Evolutionary conservation across 2,113 vertebrate genomes (phyloP), one percentile per base, ranked within the genome.

Genomic region (Embiotoca jacksoni): DNA sequence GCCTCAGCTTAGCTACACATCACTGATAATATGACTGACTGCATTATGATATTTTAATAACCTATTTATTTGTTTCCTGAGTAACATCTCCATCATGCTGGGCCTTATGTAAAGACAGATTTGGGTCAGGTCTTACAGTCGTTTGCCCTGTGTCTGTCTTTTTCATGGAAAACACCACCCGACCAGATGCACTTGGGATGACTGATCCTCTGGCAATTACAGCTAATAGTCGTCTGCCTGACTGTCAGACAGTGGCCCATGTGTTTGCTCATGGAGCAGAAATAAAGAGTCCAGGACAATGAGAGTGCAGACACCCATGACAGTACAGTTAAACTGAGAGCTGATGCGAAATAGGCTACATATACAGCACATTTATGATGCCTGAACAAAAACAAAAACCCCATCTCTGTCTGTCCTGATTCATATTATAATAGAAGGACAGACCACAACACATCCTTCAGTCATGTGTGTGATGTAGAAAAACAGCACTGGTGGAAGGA

Each of bases 101-200:
- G 35, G 82, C 75, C 73, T 87, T 83, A 82, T 83, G 67, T 82
- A 90, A 87, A 88, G 80, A 89, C 78, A 88, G 77, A 92, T 92
- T 91, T 91, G 83, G 89, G 90, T 91, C 90, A 89, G 62, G 82
- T 70, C 65, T 82, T 77, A 58, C 77, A 82, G 80, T 67, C 58
- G 54, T 58, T 83, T 64, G 61, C 77, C 82, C 72, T 6, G 3
- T 61, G 79, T 75, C 72, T 76, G 75, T 37, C 72, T 88, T 86
- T 86, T 83, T 88, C 84, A 71, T 80, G 71, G 85, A 84, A 23
- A 84, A 81, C 82, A 80, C 72, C 59, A 77, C 80, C 80, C 83
- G 79, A 89, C 88, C 78, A 75, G 82, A 85, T 85, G 80, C 68
- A 83, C 60, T 74, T 79, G 71, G 67, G 46, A 73, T 86, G 82